Base-by-base conservation (phyloP, 2,113 vertebrate species). In the Alexandromys fortis region DNA sequence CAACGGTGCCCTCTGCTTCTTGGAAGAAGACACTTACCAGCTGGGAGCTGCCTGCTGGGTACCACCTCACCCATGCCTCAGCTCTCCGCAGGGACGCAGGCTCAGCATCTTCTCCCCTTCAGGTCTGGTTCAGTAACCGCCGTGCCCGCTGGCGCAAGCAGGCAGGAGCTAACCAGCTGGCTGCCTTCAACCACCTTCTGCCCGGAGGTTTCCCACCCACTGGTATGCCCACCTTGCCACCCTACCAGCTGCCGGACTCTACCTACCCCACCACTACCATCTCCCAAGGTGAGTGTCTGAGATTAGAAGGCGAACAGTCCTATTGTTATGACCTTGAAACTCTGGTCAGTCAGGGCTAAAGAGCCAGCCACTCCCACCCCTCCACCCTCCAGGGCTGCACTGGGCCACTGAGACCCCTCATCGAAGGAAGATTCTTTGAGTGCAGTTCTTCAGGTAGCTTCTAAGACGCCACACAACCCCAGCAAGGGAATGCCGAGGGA, bases 111-210 rank as follows among this genome's bases (percentile, higher is more conserved):
- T 45, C 73, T 92, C 2, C 11, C 90, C 96, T 75, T 11, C 97
- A 99, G 99, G 99, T 99, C 95, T 99, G 99, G 99, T 99, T 99
- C 98, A 99, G 99, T 97, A 99, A 99, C 98, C 99, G 99, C 49
- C 98, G 99, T 8, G 99, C 99, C 26, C 98, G 99, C 42, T 99
- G 99, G 99, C 99, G 99, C 94, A 99, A 99, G 97, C 99, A 99
- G 97, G 99, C 99, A 0, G 99, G 99, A 49, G 99, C 99, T 30
- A 99, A 99, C 98, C 99, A 99, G 96, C 98, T 99, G n/a, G 99
- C 99, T 0, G 99, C 99, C 0, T 99, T 99, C 98, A 99, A 99
- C 97, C 99, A 99, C 98, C 98, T 99, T 94, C 98, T 99, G 89
- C 99, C 99, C 0, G 99, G 99, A 93, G 99, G 99, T 33, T 99